Conservation (phyloP, 1,140 invertebrate genomes). For the Trichomalopsis sarcophagae region DNA sequence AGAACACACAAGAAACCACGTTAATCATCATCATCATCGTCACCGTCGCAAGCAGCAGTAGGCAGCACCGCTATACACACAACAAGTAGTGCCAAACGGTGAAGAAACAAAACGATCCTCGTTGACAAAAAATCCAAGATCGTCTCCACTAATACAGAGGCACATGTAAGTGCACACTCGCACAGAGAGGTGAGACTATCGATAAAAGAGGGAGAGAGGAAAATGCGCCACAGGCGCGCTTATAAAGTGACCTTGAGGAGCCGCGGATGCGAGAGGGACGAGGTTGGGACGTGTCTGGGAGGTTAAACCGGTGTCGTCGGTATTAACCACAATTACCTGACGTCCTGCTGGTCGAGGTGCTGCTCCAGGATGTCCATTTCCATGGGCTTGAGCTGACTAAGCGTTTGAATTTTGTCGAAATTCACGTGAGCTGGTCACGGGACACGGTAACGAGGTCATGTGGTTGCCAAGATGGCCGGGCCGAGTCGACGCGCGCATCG, state of each 20-base stretch:
- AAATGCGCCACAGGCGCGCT: constrained; percentile 61
- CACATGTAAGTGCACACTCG: neutral
- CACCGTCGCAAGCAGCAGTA: neutral
- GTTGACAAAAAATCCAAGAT: neutral
- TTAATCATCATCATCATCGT: constrained; percentile 17
- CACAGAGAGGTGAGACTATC: neutral
- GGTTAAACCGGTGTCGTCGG: neutral
- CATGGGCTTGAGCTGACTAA: constrained; percentile 52
- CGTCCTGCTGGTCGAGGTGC: constrained; percentile 71
- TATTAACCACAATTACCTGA: constrained; percentile 63
- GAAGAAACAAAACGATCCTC: neutral
- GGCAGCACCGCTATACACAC: neutral
- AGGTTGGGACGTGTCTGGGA: neutral
- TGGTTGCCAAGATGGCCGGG: constrained; percentile 72
- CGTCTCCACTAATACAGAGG: neutral
- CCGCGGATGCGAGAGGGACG: constrained; percentile 60
- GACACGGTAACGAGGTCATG: constrained; percentile 76
- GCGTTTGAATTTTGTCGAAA: constrained; percentile 75
- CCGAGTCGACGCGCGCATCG: constrained; percentile 52
- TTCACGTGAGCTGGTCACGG: constrained; percentile 77
- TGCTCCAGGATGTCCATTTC: constrained; percentile 74
- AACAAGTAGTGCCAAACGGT: neutral
- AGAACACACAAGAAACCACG: constrained; percentile 48
- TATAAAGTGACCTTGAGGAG: constrained; percentile 70
- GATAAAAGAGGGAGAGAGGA: constrained; percentile 40